Percentiles rank a stretch among this genome's conserved stretches.
These are phyloP conservation scores for Antedon mediterranea DNA, from an alignment of 53 echinoderm and acorn worm genomes.

Conservation along the genomic window DNA sequence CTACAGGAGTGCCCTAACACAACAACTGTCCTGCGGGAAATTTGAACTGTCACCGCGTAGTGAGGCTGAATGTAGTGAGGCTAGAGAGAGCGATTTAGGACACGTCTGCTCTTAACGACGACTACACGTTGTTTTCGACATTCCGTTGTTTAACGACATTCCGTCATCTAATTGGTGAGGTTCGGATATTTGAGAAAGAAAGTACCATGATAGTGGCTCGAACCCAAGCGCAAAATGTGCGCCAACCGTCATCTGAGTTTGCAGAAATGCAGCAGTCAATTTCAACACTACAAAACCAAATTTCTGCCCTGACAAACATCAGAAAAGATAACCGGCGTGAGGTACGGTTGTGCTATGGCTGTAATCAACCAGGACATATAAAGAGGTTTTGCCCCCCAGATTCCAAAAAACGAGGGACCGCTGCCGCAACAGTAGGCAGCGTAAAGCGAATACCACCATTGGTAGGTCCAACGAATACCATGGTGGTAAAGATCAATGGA, in stretches of 20 bases:
- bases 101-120: no score
- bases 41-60: no score
- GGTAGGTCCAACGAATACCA: not conserved
- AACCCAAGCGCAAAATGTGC: not conserved
- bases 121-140: no score
- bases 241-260: no score
- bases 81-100: no score
- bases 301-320: not conserved
- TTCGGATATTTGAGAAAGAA: not conserved
- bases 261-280: not conserved
- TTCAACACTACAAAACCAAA: not conserved
- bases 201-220: no score
- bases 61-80: no score
- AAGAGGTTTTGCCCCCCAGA: not conserved
- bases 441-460: not conserved
- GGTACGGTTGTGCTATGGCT: not conserved
- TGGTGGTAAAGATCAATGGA: slow-evolving; percentile 11
- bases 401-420: not conserved
- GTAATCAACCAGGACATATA: not conserved
- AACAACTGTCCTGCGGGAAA: no score
- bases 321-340: no score
- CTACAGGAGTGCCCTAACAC: no score
- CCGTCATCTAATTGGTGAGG: not conserved
- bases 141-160: not conserved
- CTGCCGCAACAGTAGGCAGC: not conserved